A percentile compares a stretch with the other conserved stretches of the same genome.
Conservation (phyloP, 2,113 vertebrate genomes). For the Hippocampus abdominalis region DNA sequence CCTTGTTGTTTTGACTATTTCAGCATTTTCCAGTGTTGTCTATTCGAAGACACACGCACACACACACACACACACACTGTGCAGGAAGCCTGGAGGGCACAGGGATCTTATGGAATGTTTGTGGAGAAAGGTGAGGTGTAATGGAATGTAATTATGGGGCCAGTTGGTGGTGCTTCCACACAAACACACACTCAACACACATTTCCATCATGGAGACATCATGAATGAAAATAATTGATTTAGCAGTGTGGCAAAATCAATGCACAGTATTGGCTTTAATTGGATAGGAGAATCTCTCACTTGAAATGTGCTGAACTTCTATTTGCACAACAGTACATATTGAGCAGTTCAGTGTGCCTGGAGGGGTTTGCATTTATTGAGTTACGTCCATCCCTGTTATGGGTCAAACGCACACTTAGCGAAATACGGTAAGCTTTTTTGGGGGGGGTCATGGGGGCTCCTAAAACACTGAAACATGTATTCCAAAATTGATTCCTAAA, state of each 20-base stretch:
- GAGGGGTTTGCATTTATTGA: too few species aligned
- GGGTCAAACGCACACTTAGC: too few species aligned
- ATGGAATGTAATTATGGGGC: constrained; percentile 65
- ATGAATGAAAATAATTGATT: not conserved
- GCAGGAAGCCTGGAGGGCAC: constrained; percentile 50
- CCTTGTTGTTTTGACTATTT: not conserved
- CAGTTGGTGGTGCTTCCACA: constrained; percentile 22
- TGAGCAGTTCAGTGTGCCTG: too few species aligned
- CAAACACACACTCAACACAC: constrained; percentile 15
- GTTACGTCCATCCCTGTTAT: too few species aligned
- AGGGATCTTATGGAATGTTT: constrained; percentile 56
- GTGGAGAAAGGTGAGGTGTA: constrained; percentile 65
- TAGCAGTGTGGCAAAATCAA: too few species aligned
- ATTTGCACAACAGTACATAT: not conserved
- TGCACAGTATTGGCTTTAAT: not conserved
- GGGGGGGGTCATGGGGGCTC: too few species aligned
- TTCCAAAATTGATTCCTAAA: too few species aligned
- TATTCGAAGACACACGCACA: not conserved
- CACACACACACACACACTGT: constrained; percentile 17
- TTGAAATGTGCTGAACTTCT: not conserved
- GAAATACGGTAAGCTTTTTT: too few species aligned
- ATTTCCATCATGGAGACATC: not conserved
- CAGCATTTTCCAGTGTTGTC: not conserved
- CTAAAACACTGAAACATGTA: too few species aligned
- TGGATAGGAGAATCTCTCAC: not conserved